These are phyloP conservation scores for Papilio helenus DNA, from an alignment of 1,140 invertebrate species.

Conservation along the genomic window DNA sequence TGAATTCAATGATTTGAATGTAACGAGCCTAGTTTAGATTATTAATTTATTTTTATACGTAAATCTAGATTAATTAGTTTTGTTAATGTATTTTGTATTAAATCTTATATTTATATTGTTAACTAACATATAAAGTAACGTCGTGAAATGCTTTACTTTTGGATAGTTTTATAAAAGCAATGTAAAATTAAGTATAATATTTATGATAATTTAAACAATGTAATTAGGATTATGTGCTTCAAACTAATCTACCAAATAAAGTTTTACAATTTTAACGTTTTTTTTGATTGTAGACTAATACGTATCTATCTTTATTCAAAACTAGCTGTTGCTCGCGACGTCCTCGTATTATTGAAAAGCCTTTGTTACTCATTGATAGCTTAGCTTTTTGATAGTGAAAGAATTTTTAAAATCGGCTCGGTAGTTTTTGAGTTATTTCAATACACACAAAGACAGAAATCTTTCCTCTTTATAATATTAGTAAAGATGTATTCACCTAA, in stretches of 20 bases:
- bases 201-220: background rate
- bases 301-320: no score
- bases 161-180: slow-evolving; percentile 6
- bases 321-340: no score
- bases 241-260: slow-evolving; percentile 33
- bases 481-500: no score
- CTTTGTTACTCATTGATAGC: no score
- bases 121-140: slow-evolving; percentile 7
- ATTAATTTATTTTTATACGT: slow-evolving; percentile 53
- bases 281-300: background rate
- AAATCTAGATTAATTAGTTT: background rate
- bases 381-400: no score
- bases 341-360: no score
- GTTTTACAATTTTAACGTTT: slow-evolving; percentile 1
- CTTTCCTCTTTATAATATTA: no score
- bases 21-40: slow-evolving; percentile 30
- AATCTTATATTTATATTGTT: slow-evolving; percentile 22
- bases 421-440: no score
- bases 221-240: slow-evolving; percentile 25
- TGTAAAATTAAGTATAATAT: slow-evolving; percentile 23
- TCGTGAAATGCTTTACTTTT: background rate
- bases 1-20: slow-evolving; percentile 46
- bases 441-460: no score
- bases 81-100: slow-evolving; percentile 24
- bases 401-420: no score